phyloP scores from a whole-genome alignment of 2,113 vertebrate species.

The Ceyx margarethae region DNA sequence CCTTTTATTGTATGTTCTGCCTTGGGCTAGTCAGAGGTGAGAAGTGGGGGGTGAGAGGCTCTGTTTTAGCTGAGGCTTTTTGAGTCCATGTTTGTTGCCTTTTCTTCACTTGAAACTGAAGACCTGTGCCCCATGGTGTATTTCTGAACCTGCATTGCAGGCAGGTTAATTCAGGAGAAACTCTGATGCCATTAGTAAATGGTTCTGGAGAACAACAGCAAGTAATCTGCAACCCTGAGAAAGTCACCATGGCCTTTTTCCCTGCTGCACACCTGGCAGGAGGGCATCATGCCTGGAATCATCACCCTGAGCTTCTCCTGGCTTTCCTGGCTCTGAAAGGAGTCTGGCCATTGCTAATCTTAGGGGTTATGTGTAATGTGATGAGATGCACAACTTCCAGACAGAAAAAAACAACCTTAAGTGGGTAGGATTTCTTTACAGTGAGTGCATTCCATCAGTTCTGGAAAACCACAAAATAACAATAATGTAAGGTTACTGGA shows the following conservation, averaged over 20 bases:
- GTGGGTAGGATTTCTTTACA: neutral
- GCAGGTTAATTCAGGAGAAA: neutral
- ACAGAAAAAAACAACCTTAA: neutral
- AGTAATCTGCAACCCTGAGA: neutral
- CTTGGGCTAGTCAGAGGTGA: accelerated
- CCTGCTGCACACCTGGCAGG: slow-evolving; percentile 1
- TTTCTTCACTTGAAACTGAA: neutral
- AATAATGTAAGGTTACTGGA: neutral
- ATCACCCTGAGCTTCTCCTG: neutral
- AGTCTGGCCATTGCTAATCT: neutral
- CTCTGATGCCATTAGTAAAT: neutral
- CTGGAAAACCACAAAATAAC: neutral
- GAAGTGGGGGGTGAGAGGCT: neutral
- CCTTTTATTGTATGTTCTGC: neutral
- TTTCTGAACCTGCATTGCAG: neutral
- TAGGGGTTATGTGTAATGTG: neutral
- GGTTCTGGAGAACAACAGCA: neutral
- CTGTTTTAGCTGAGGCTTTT: neutral
- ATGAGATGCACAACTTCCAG: neutral
- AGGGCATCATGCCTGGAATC: neutral
- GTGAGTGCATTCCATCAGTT: neutral
- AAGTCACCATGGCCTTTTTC: neutral
- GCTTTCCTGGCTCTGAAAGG: neutral
- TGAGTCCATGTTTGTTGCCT: neutral
- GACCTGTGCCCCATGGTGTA: neutral